Conservation (phyloP, 1,140 invertebrate species). For the Papilio dardanus region DNA sequence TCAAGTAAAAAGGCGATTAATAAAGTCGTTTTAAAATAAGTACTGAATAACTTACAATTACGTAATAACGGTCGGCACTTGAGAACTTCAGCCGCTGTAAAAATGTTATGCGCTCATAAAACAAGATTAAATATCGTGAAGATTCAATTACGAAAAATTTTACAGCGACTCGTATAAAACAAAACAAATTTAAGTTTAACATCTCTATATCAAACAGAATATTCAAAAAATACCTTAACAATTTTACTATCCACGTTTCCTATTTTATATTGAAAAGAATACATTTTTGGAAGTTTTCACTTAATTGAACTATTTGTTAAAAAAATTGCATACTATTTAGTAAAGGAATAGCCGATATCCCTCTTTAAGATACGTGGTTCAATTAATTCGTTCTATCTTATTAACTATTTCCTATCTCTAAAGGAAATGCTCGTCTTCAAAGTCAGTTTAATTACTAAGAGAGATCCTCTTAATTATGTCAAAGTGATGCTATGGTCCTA, state of each 20-base stretch:
- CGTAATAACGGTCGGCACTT: constrained; percentile 26
- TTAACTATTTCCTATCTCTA: not conserved
- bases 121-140: constrained; percentile 35
- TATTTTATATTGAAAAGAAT: too few relatives aligned
- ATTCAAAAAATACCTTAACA: not conserved
- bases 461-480: not conserved
- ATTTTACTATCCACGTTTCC: not conserved
- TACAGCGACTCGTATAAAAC: constrained; percentile 28
- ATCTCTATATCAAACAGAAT: not conserved
- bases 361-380: not conserved
- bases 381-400: not conserved
- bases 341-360: not conserved
- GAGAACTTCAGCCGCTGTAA: constrained; percentile 18
- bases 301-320: not conserved
- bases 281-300: too few relatives aligned
- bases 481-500: not conserved
- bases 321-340: not conserved
- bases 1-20: not conserved
- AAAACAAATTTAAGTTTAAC: constrained; percentile 24
- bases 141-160: constrained; percentile 34
- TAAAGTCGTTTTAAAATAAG: constrained; percentile 24
- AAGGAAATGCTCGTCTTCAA: constrained; percentile 5
- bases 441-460: constrained; percentile 1
- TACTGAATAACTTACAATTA: constrained; percentile 21
- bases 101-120: constrained; percentile 34